phyloP scores from a whole-genome alignment of 2,888 invertebrate genomes.

The Hypomecis punctinalis region DNA sequence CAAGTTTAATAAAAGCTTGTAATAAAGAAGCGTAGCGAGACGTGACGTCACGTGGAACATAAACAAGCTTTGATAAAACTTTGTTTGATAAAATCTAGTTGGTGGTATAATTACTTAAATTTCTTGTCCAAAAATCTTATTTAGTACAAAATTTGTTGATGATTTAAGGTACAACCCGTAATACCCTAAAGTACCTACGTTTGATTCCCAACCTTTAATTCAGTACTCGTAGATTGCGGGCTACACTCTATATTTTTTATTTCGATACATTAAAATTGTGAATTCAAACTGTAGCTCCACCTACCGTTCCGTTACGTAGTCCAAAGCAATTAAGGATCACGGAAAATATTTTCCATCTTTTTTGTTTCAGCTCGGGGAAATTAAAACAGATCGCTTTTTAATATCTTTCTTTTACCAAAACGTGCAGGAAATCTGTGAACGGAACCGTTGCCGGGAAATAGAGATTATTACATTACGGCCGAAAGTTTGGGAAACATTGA shows the following conservation, averaged over 20 bases:
- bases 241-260: not conserved
- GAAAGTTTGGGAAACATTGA: not conserved
- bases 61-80: too few species aligned
- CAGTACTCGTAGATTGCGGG: not conserved
- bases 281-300: conserved; percentile 7
- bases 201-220: too few species aligned
- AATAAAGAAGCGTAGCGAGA: too few species aligned
- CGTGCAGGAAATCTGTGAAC: conserved; percentile 37
- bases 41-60: too few species aligned
- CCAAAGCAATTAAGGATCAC: conserved; percentile 55
- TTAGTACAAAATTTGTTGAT: too few species aligned
- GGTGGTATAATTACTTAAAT: too few species aligned
- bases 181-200: too few species aligned
- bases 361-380: conserved; percentile 50
- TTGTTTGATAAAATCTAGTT: too few species aligned
- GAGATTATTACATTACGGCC: conserved; percentile 18
- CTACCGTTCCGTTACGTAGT: conserved; percentile 31
- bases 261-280: conserved; percentile 9
- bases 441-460: conserved; percentile 23
- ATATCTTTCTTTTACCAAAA: conserved; percentile 43
- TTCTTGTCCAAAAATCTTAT: too few species aligned
- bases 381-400: conserved; percentile 56
- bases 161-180: too few species aligned
- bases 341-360: conserved; percentile 53
- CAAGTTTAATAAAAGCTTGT: too few species aligned